Conservation (phyloP, 1,140 invertebrate genomes). For the Orius laevigatus region DNA sequence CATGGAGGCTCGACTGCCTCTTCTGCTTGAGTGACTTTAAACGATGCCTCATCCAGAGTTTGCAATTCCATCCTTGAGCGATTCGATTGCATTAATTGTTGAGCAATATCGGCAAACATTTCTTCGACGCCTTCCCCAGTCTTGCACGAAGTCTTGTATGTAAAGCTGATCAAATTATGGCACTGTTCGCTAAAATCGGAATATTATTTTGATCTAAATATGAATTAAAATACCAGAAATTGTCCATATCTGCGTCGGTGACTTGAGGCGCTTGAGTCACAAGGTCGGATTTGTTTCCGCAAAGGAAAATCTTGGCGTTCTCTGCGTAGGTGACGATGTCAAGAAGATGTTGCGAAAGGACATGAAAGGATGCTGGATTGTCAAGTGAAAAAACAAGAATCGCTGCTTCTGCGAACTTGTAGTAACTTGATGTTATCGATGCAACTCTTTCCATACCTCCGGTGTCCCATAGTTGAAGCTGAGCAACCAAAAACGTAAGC, state of each 20-base stretch:
- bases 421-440: conserved; percentile 84
- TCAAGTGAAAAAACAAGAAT: conserved; percentile 80
- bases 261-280: conserved; percentile 54
- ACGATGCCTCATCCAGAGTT: conserved; percentile 46
- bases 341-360: conserved; percentile 75
- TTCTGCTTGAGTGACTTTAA: conserved; percentile 48
- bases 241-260: conserved; percentile 75
- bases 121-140: conserved; percentile 71
- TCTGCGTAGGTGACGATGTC: conserved; percentile 85
- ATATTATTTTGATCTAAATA: too few species aligned
- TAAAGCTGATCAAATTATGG: conserved; percentile 72
- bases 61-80: conserved; percentile 67
- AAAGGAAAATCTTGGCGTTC: conserved; percentile 84
- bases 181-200: conserved; percentile 63
- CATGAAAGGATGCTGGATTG: conserved; percentile 78
- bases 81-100: conserved; percentile 57
- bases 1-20: conserved; percentile 44
- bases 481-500: conserved; percentile 22
- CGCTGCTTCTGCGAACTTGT: conserved; percentile 83
- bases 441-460: conserved; percentile 87
- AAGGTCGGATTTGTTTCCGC: conserved; percentile 76
- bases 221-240: conserved; percentile 52
- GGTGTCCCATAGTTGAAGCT: conserved; percentile 87
- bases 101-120: conserved; percentile 78
- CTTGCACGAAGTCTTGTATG: conserved; percentile 84